These are phyloP conservation scores for Nephila pilipes DNA, from an alignment of 1,140 invertebrate species.

Conservation along the genomic window DNA sequence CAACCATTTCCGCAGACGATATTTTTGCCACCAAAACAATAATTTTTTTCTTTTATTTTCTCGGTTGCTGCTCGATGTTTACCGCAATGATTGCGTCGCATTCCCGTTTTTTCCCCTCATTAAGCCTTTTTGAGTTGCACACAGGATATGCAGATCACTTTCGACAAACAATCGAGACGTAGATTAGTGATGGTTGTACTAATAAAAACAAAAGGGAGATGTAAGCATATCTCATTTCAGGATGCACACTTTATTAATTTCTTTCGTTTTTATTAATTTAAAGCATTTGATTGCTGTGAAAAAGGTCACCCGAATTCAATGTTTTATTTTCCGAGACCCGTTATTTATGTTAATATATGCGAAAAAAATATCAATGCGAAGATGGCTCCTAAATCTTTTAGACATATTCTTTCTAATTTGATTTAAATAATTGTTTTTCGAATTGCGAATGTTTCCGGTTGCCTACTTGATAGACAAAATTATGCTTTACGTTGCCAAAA, in stretches of 20 bases:
- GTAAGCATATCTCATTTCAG: neutral
- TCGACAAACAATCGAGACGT: neutral
- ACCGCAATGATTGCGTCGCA: neutral
- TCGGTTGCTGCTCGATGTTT: neutral
- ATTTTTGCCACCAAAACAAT: constrained; percentile 35
- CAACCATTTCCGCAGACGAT: constrained; percentile 30
- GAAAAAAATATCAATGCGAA: too few species aligned
- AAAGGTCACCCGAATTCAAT: too few species aligned
- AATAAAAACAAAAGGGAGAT: neutral
- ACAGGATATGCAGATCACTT: constrained; percentile 12
- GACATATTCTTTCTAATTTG: too few species aligned
- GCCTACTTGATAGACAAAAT: too few species aligned
- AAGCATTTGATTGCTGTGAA: too few species aligned
- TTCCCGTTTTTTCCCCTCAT: neutral
- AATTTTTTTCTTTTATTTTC: constrained; percentile 3
- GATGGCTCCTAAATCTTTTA: too few species aligned
- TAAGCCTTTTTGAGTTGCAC: neutral
- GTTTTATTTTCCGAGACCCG: too few species aligned
- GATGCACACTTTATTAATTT: neutral
- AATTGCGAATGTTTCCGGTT: too few species aligned
- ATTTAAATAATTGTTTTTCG: too few species aligned
- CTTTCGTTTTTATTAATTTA: too few species aligned
- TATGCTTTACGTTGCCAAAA: too few species aligned
- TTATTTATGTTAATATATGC: too few species aligned
- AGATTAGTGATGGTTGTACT: neutral